Evolutionary conservation across 2,113 vertebrate genomes (phyloP).

Genomic region (Riparia riparia): DNA sequence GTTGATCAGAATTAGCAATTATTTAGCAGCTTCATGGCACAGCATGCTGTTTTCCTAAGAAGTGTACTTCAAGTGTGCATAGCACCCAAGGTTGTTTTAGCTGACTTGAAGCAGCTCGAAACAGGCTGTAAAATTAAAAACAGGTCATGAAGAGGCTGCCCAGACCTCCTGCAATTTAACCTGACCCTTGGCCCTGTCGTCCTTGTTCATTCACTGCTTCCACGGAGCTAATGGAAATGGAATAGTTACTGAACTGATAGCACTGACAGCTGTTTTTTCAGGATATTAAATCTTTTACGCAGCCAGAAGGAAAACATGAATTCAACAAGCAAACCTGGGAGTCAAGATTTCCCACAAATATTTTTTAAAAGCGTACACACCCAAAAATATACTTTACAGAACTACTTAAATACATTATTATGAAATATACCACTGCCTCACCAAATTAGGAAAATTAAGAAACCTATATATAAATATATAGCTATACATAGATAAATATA

Average conservation of each 20-base stretch:
- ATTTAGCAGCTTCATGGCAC: background rate
- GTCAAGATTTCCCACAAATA: background rate
- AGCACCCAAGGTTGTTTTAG: background rate
- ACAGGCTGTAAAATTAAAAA: slow-evolving; percentile 6
- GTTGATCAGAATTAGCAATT: background rate
- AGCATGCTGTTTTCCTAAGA: background rate
- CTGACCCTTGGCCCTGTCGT: background rate
- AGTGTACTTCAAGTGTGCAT: accelerated
- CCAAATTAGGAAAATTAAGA: background rate
- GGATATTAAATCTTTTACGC: background rate
- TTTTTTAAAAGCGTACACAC: background rate
- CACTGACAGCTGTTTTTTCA: background rate
- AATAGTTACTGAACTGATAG: background rate
- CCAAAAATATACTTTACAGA: background rate
- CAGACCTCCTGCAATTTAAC: slow-evolving; percentile 15
- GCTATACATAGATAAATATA: background rate
- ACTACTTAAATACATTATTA: background rate
- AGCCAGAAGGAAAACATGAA: background rate
- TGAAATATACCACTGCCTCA: background rate
- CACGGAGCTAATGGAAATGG: background rate
- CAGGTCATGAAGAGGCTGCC: slow-evolving; percentile 14
- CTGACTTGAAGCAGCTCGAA: background rate
- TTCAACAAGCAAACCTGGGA: background rate
- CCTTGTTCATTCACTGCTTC: slow-evolving; percentile 28
- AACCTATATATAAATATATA: background rate